Evolutionary conservation across 2,888 invertebrate species (phyloP), one percentile per base, ranked within the genome.

Genomic region (Cacoxenus indagator): DNA sequence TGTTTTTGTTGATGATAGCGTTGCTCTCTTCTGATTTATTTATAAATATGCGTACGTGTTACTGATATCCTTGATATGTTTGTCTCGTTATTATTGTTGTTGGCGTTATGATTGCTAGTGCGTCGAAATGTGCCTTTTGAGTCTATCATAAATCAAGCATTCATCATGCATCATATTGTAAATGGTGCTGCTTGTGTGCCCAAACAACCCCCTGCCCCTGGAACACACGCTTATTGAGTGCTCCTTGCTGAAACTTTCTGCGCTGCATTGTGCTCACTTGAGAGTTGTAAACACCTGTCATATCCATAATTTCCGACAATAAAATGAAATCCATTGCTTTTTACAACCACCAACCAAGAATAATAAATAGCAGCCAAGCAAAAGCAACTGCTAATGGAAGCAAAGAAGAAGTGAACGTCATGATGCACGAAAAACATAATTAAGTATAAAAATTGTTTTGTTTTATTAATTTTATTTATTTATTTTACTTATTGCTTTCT

Each of bases 121-220:
- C 19, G n/a, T n/a, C n/a, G n/a, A n/a, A n/a, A n/a, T n/a, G n/a
- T 76, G 65, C 67, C 67, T 70, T 74, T 72, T 65, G 69, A 76
- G 79, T 77, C 75, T 76, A 75, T 74, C 70, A 86, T 85, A 86
- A 86, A 85, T 86, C 85, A 85, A 79, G 80, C 80, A 86, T 83
- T 85, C 80, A 83, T 84, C 77, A 78, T 77, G 78, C 82, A 77
- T 81, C 85, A 78, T 75, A 70, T 76, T 76, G 75, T 75, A 75
- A 70, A 55, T 59, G 59, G 61, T 67, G 71, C 76, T 76, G 73
- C 68, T 77, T 76, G 66, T 57, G n/a, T 43, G 45, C 11, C n/a
- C n/a, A 11, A 43, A 43, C 45, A 43, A 43, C 45, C n/a, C 45
- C 5, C 3, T 43, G 1, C 45, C 22, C 9, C 17, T n/a, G 37